Evolutionary conservation across 35 echinoderm and acorn worm species (phyloP).

Genomic region (Strongylocentrotus purpuratus): DNA sequence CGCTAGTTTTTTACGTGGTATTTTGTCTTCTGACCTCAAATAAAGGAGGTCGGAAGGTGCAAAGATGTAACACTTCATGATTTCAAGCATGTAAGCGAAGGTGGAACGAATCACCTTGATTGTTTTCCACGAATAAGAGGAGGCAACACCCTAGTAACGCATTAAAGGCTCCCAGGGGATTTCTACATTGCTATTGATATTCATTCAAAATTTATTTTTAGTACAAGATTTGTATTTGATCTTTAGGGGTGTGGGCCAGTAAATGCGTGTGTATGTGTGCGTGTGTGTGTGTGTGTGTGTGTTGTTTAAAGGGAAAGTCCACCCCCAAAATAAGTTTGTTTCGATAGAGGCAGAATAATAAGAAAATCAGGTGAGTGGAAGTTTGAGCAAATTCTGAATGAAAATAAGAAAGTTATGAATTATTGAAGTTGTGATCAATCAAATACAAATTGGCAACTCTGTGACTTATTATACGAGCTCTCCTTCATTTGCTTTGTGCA

Average conservation of each 20-base stretch:
- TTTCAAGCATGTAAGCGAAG: not conserved
- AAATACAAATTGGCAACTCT: too few species aligned
- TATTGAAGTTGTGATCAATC: too few species aligned
- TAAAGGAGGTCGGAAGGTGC: not conserved
- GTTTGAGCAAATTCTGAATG: too few species aligned
- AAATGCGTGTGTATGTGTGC: not conserved
- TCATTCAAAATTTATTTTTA: not conserved
- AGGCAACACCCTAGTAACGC: not conserved
- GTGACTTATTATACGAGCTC: too few species aligned
- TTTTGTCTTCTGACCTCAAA: not conserved
- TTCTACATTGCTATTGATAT: not conserved
- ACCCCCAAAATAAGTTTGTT: too few species aligned
- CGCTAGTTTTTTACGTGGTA: too few species aligned
- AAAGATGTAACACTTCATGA: not conserved
- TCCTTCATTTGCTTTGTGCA: too few species aligned
- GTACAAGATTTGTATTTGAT: not conserved
- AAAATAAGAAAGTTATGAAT: too few species aligned
- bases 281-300: not conserved
- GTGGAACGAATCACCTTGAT: not conserved
- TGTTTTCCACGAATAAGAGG: not conserved
- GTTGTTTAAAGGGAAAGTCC: too few species aligned
- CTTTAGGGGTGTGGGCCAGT: not conserved
- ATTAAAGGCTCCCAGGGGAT: not conserved
- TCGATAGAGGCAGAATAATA: too few species aligned
- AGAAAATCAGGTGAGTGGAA: too few species aligned